phyloP scores from a whole-genome alignment of 2,888 invertebrate genomes.

The Sinhomidia bicolor region DNA sequence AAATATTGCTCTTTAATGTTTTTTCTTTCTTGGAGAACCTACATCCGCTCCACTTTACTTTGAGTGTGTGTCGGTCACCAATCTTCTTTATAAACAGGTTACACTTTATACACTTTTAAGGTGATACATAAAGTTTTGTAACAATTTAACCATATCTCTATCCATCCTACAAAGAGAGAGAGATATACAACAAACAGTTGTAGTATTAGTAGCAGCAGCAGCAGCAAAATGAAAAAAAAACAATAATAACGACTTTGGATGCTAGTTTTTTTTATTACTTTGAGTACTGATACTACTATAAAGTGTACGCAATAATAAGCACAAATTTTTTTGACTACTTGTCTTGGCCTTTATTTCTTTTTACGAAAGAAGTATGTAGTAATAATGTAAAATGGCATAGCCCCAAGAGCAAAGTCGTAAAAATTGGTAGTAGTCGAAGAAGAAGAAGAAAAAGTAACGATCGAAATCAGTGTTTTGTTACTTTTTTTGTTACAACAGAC shows the following conservation, averaged over 20 bases:
- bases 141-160: neutral
- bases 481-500: constrained; percentile 22
- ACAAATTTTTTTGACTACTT: neutral
- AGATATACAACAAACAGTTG: neutral
- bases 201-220: too few relatives aligned
- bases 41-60: constrained; percentile 34
- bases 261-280: neutral
- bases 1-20: constrained; percentile 15
- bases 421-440: constrained; percentile 14
- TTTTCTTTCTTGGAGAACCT: neutral
- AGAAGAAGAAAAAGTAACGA: too few relatives aligned
- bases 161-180: neutral
- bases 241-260: constrained; percentile 33
- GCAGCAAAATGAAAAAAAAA: constrained; percentile 20
- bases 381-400: constrained; percentile 46
- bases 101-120: neutral
- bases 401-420: constrained; percentile 29
- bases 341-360: neutral
- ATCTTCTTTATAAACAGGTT: constrained; percentile 40
- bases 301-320: too few relatives aligned
- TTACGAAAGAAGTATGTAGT: neutral
- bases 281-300: neutral
- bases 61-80: neutral
- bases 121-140: constrained; percentile 44
- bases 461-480: constrained; percentile 39